These are phyloP conservation scores for Trisateles emortualis DNA, from an alignment of 2,888 invertebrate species.

Conservation along the genomic window DNA sequence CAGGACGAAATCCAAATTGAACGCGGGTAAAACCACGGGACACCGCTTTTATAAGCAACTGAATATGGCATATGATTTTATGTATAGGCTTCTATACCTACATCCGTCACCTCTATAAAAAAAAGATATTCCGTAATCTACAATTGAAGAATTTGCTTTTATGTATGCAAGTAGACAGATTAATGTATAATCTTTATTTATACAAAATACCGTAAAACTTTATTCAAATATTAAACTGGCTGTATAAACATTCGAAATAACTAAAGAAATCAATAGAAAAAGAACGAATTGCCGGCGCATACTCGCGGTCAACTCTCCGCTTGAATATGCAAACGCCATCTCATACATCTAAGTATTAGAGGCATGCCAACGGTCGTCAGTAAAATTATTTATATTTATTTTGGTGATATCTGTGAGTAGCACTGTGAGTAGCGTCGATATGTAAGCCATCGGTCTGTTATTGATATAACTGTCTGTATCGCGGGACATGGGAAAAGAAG, in stretches of 20 bases:
- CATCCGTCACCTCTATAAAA: no score
- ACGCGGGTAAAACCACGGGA: no score
- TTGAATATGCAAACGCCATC: constrained; percentile 14
- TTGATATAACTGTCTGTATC: constrained; percentile 81
- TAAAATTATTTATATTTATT: constrained; percentile 48
- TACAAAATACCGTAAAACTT: neutral
- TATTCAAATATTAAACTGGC: neutral
- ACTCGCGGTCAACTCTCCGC: neutral
- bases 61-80: no score
- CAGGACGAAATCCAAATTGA: no score
- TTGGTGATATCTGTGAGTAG: constrained; percentile 50
- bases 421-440: constrained; percentile 49
- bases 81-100: no score
- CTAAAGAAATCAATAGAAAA: neutral
- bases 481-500: constrained; percentile 72
- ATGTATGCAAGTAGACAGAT: no score
- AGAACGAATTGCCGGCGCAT: neutral
- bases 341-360: constrained; percentile 18
- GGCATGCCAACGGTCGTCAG: constrained; percentile 17
- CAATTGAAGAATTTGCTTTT: no score
- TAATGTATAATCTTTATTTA: no score
- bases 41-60: no score
- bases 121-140: no score
- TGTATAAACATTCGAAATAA: neutral
- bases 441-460: constrained; percentile 62